These are phyloP conservation scores for Drosophila mercatorum DNA, from an alignment of 2,888 invertebrate genomes.

Conservation along the genomic window DNA sequence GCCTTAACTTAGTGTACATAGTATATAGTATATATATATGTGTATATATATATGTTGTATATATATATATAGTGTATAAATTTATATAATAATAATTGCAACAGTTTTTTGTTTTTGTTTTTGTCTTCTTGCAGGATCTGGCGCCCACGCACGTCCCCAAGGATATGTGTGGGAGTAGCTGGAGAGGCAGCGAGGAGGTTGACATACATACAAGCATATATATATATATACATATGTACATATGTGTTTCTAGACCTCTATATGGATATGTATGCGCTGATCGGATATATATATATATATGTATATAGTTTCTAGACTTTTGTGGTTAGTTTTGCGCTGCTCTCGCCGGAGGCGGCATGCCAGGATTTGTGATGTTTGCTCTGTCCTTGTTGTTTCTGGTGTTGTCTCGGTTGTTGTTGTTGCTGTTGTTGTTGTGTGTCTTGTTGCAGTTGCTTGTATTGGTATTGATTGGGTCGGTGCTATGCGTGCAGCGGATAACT, in stretches of 20 bases:
- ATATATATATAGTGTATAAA: conserved; percentile 33
- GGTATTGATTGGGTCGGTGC: conserved; percentile 55
- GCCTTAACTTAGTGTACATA: conserved; percentile 43
- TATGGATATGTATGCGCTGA: conserved; percentile 11
- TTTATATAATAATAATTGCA: conserved; percentile 73
- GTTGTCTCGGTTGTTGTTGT: conserved; percentile 23
- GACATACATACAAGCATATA: conserved; percentile 4
- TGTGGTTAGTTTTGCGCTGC: conserved; percentile 55
- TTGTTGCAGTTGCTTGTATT: conserved; percentile 27
- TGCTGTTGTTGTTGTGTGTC: conserved; percentile 7
- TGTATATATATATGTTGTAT: conserved; percentile 27
- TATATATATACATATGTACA: not conserved
- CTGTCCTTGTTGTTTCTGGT: conserved; percentile 40
- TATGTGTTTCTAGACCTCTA: conserved; percentile 1
- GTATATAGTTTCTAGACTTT: conserved; percentile 49
- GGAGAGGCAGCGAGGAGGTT: not conserved
- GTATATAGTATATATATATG: conserved; percentile 30
- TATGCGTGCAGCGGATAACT: conserved; percentile 71
- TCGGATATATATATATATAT: not conserved
- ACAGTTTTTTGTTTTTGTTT: conserved; percentile 49
- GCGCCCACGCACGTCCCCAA: conserved; percentile 40
- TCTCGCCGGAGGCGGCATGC: conserved; percentile 45
- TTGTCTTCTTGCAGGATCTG: conserved; percentile 20
- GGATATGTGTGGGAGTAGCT: conserved; percentile 58
- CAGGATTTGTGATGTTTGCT: conserved; percentile 70